Evolutionary conservation across 2,797 vertebrate genomes (phyloP), one percentile per base, ranked within the genome.

Genomic region (Nasua narica): DNA sequence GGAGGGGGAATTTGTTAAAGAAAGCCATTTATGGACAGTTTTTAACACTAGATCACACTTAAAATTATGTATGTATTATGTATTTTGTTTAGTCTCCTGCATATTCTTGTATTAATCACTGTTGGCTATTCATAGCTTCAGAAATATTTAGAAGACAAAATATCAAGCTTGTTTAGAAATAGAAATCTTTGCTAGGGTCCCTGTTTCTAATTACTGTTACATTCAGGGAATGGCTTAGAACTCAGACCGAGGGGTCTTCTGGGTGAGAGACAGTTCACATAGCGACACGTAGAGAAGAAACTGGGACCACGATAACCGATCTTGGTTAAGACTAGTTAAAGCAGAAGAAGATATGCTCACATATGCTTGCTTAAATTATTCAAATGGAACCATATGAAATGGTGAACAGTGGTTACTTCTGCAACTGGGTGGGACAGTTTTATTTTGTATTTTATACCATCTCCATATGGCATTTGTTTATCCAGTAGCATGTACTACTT

Each of bases 141-240:
- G 82, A 92, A 85, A 54, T 23, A 76, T 95, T 91, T 92, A 48
- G 70, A 90, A 74, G 37, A 74, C 50, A 94, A 93, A 88, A 78
- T 43, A 27, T 54, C 18, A 77, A 19, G 12, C 50, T 27, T 12
- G 60, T 87, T 69, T 94, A 94, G 67, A 94, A 88, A 70, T 13
- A 95, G 35, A 35, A 81, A 40, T 52, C 11, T 88, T 92, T 86
- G 19, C 65, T 19, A 7, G 79, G 62, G 12, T 88, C n/a, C 29
- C 52, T 92, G 78, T 93, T 88, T 94, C 7, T 93, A 86, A 58
- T 19, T 54, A 85, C 10, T 87, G 6, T 88, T 93, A 25, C 48
- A 10, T 21, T 74, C 37, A 60, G 21, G 12, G 19, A 78, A 67
- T 60, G 16, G 32, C 15, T 84, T 85, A 86, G 37, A 87, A 83